A percentile compares a stretch with the other conserved stretches of the same genome.
These are phyloP conservation scores for Ictalurus furcatus DNA, from an alignment of 2,113 vertebrate species.

Conservation along the genomic window DNA sequence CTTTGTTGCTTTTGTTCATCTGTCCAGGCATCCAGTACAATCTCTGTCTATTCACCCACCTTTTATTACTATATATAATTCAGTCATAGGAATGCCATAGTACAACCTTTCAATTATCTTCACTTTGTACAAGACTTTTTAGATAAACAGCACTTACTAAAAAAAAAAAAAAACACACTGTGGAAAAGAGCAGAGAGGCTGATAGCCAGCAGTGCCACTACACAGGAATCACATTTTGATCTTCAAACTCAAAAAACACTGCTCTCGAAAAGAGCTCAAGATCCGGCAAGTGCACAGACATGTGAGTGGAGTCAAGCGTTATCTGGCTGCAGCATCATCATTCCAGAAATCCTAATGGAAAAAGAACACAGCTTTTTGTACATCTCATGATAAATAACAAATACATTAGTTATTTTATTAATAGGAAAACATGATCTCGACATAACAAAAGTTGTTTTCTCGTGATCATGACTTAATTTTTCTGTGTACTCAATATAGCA, in stretches of 20 bases:
- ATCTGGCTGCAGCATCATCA: neutral
- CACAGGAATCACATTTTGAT: slow-evolving; percentile 13
- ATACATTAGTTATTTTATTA: neutral
- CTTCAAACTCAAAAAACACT: neutral
- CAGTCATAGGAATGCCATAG: slow-evolving; percentile 1
- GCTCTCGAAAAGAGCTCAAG: neutral
- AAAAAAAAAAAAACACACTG: slow-evolving; percentile 1
- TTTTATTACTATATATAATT: slow-evolving; percentile 12
- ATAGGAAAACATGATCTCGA: neutral
- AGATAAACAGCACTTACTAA: neutral
- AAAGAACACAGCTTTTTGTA: neutral
- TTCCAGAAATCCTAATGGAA: neutral
- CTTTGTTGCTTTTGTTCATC: slow-evolving; percentile 19
- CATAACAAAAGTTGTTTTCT: no score
- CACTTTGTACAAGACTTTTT: neutral
- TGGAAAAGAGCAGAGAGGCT: neutral
- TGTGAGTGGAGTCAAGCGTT: neutral
- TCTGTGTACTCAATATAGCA: no score
- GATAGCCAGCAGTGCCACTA: neutral
- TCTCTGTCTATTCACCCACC: neutral
- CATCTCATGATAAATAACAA: neutral
- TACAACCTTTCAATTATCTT: slow-evolving; percentile 16
- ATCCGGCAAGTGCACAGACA: neutral
- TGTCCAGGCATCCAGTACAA: neutral
- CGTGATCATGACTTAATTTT: no score